Base-by-base conservation (phyloP, 2,797 vertebrate species). In the Acanthurus tractus region DNA sequence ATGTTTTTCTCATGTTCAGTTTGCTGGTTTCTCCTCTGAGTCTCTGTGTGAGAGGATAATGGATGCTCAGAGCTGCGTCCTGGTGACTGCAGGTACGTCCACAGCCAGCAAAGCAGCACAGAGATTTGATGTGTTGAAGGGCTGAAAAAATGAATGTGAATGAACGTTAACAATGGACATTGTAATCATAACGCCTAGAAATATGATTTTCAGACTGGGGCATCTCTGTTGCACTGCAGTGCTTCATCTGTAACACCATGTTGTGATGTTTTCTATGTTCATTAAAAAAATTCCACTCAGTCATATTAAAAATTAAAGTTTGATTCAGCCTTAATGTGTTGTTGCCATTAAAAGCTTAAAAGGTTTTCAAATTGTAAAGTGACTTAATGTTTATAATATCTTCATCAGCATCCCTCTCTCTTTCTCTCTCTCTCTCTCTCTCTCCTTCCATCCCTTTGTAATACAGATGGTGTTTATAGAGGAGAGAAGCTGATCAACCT, bases 11-110 rank as follows among this genome's bases (percentile, higher is more conserved):
- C 55, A 4, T 22, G 18, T 73, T 74, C 85, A 96, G 96, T 96
- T 96, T 93, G 95, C 95, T 88, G 96, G 95, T n/a, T 96, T 96
- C 81, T 96, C 95, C 54, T 90, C 94, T 0, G 95, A 95, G 49
- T 95, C 94, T 55, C 87, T 96, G 86, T 94, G 93, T 76, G 95
- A 95, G 50, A 89, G 96, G 88, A 94, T 96, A 13, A 71, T 93
- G 48, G 95, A 96, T 3, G 90, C 95, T 50, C 93, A 94, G 74
- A 93, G 95, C 86, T 84, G 80, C 40, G 44, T 95, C 62, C 85
- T 96, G 81, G 92, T 96, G 82, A 96, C 96, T 4, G 94, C 95
- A 93, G 96, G 96, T 96, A 89, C 63, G 70, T 65, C 17, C 48
- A 3, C 18, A 13, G 50, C 17, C 25, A 44, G 65, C 71, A 42